Percentiles rank a stretch among this genome's conserved stretches.
Conservation (phyloP, 35 echinoderm and acorn worm species). For the Apostichopus parvimensis region DNA sequence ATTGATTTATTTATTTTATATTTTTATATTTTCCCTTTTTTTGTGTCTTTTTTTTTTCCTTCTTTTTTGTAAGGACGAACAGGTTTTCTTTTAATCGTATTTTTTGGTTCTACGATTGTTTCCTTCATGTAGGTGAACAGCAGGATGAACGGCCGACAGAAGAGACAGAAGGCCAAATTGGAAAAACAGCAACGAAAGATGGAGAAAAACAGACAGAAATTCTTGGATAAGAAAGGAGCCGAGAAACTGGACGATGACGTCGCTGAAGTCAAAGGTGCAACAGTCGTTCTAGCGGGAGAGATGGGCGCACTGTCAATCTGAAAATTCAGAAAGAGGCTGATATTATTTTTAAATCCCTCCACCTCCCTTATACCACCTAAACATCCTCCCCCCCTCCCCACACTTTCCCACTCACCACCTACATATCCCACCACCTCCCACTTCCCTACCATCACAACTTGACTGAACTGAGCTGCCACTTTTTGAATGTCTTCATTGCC, state of each 20-base stretch:
- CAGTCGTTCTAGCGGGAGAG: constrained; percentile 57
- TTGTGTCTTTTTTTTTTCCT: too few species aligned
- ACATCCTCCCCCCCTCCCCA: too few species aligned
- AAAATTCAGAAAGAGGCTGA: neutral
- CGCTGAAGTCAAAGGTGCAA: constrained; percentile 49
- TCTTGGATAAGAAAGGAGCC: constrained; percentile 52
- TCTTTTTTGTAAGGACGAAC: too few species aligned
- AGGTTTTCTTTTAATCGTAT: neutral
- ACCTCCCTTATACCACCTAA: too few species aligned
- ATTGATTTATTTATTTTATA: too few species aligned
- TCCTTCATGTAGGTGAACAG: neutral
- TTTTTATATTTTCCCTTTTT: too few species aligned
- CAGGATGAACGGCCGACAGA: constrained; percentile 47
- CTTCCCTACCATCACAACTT: too few species aligned
- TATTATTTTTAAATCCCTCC: neutral
- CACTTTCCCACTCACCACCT: too few species aligned
- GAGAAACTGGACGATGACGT: neutral
- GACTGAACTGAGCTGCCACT: too few species aligned
- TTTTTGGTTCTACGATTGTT: neutral
- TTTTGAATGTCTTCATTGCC: too few species aligned
- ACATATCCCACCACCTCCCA: too few species aligned
- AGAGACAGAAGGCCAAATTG: constrained; percentile 63
- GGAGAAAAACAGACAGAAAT: constrained; percentile 74
- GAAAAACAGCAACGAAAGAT: constrained; percentile 85
- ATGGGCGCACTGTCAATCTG: constrained; percentile 81